Evolutionary conservation across 2,888 invertebrate genomes (phyloP), one percentile per base, ranked within the genome.

Genomic region (Cryptocephalus moraei): DNA sequence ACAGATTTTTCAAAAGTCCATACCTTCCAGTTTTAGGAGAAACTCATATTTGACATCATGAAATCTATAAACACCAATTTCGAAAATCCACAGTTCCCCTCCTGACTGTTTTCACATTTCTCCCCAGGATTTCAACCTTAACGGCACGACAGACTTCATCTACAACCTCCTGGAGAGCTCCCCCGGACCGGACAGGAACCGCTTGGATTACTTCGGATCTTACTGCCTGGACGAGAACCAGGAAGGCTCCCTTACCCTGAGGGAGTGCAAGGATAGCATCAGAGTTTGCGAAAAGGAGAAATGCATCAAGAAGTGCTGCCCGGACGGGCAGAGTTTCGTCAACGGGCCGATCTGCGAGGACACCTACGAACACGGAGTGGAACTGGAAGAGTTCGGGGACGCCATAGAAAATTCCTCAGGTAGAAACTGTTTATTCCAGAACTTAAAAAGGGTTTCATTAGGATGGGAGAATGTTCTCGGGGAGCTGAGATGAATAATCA

Each of bases 291-390:
- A 58, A 4, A 32, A 41, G 2, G 56, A 55, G 22, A 59, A 54
- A 52, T 75, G 77, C 52, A 51, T 77, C 1, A 72, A 70, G 45
- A 78, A 78, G 60, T 79, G 78, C 55, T 79, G 78, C 56, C 74
- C 75, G 1, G 66, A 75, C 32, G 78, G 77, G n/a, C 59, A 76
- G 39, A 75, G 77, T 55, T 78, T 65, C 48, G 64, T 63, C 9
- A 56, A 58, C 40, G 61, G 59, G 22, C 41, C 54, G 0, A 49
- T 42, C 8, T 68, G 67, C 52, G 40, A 42, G n/a, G 54, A 57
- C 42, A 63, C 60, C 6, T 61, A 59, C n/a, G 55, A 51, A 8
- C 51, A 62, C 48, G 66, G 66, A 11, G 31, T 65, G 46, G 54
- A 63, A 32, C 52, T 59, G 49, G 54, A 60, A 12, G 14, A 31